These are phyloP conservation scores for Tenualosa thibaudeaui DNA, from an alignment of 2,797 vertebrate genomes.

Conservation along the genomic window DNA sequence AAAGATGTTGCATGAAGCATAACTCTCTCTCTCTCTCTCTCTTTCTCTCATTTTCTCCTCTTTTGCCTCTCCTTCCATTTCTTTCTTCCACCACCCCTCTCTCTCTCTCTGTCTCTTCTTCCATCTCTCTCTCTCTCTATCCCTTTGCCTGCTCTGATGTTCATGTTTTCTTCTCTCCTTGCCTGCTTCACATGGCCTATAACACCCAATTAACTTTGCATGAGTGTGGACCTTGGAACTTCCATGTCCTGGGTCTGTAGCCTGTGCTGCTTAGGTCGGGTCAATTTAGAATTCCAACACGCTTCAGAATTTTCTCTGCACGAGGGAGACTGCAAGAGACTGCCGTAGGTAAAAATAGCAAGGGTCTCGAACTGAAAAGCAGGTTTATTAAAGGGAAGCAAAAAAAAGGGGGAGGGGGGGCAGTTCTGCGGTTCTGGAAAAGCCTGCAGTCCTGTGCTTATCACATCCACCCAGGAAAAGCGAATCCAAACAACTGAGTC, in stretches of 20 bases:
- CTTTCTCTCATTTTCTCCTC: background rate
- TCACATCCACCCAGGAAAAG: background rate
- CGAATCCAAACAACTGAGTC: background rate
- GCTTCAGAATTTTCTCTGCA: background rate
- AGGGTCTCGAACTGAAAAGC: background rate
- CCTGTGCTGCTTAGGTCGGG: background rate
- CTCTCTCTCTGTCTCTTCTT: background rate
- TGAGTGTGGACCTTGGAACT: background rate
- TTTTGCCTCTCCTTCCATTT: background rate
- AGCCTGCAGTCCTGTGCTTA: background rate
- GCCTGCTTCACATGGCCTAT: background rate
- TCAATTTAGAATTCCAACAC: background rate
- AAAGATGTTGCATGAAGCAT: too few relatives aligned
- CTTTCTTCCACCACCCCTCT: background rate
- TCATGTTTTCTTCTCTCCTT: background rate
- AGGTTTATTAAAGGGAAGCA: background rate
- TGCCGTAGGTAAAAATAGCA: background rate
- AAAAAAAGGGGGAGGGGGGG: background rate
- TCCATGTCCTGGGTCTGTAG: background rate
- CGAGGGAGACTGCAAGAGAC: background rate
- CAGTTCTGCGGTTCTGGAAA: background rate
- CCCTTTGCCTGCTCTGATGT: background rate
- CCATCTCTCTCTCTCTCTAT: background rate
- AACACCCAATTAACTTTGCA: background rate
- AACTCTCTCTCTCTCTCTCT: background rate